Evolutionary conservation across 2,113 vertebrate species (phyloP).

Genomic region (Eonycteris spelaea): DNA sequence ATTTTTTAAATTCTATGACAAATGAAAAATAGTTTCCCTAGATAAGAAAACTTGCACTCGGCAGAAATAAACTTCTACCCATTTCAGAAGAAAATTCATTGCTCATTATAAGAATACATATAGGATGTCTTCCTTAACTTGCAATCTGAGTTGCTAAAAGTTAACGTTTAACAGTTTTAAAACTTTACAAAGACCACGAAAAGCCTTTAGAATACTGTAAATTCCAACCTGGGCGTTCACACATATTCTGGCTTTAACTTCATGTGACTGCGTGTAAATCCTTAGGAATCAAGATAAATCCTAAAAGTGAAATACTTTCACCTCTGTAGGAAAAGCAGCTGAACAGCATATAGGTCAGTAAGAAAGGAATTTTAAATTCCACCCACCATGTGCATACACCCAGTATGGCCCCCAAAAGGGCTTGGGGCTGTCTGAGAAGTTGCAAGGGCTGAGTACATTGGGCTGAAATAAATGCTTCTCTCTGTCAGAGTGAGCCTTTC

Average conservation of each 20-base stretch:
- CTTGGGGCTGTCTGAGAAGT: neutral
- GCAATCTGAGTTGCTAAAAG: slow-evolving; percentile 47
- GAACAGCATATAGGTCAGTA: neutral
- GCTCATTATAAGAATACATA: slow-evolving; percentile 56
- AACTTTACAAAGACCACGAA: slow-evolving; percentile 66
- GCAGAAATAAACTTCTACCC: slow-evolving; percentile 37
- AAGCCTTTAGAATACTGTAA: slow-evolving; percentile 63
- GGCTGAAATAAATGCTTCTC: neutral
- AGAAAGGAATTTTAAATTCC: slow-evolving; percentile 9
- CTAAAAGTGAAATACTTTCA: slow-evolving; percentile 63
- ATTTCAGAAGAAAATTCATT: slow-evolving; percentile 64
- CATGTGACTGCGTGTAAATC: slow-evolving; percentile 60
- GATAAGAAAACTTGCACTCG: slow-evolving; percentile 31
- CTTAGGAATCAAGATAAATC: slow-evolving; percentile 51
- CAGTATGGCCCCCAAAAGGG: neutral
- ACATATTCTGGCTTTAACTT: slow-evolving; percentile 63
- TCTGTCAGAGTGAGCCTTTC: neutral
- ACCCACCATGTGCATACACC: neutral
- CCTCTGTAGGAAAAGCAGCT: neutral
- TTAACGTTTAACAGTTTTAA: slow-evolving; percentile 73
- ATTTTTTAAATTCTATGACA: slow-evolving; percentile 46
- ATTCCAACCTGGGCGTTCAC: slow-evolving; percentile 52
- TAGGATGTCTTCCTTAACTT: slow-evolving; percentile 48
- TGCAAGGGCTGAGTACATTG: neutral
- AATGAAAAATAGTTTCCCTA: slow-evolving; percentile 67